Percentiles rank a stretch among this genome's conserved stretches.
Evolutionary conservation across 1,140 invertebrate species (phyloP).

Genomic region (Druon quercuslanigerum): DNA sequence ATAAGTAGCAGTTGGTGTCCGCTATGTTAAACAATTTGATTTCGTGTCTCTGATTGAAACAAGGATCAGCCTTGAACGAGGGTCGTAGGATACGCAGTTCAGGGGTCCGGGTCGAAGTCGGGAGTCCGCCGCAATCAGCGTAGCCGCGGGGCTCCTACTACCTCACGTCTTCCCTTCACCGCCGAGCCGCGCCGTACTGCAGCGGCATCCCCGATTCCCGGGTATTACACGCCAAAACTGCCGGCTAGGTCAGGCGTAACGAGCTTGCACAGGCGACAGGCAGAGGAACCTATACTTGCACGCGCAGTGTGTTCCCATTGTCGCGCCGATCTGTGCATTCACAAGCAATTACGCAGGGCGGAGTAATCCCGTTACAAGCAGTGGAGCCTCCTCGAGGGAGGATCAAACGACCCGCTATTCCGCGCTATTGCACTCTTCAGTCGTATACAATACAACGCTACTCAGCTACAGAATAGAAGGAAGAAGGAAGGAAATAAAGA

Average conservation of each 20-base stretch:
- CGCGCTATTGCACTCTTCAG: slow-evolving; percentile 56
- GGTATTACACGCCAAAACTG: not conserved
- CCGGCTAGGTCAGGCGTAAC: not conserved
- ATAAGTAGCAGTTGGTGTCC: slow-evolving; percentile 72
- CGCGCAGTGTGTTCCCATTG: slow-evolving; percentile 44
- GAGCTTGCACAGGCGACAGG: not conserved
- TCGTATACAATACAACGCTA: slow-evolving; percentile 49
- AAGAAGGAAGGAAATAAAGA: slow-evolving; percentile 32
- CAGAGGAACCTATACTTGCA: not conserved
- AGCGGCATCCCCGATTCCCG: not conserved
- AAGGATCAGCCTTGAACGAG: slow-evolving; percentile 49
- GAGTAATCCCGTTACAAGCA: slow-evolving; percentile 62
- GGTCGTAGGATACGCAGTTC: slow-evolving; percentile 31
- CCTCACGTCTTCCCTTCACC: slow-evolving; percentile 25
- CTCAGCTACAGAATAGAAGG: slow-evolving; percentile 40
- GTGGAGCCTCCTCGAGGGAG: slow-evolving; percentile 53
- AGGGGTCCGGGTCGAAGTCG: slow-evolving; percentile 28
- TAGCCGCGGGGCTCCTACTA: slow-evolving; percentile 54
- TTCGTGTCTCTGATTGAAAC: slow-evolving; percentile 69
- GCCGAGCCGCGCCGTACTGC: no score
- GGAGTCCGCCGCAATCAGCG: slow-evolving; percentile 62
- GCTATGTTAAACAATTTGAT: slow-evolving; percentile 72
- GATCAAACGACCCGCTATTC: slow-evolving; percentile 63
- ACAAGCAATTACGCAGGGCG: slow-evolving; percentile 63
- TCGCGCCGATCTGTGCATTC: slow-evolving; percentile 59